Base-by-base conservation (phyloP, 2,888 invertebrate species). In the Saturnia japonica region DNA sequence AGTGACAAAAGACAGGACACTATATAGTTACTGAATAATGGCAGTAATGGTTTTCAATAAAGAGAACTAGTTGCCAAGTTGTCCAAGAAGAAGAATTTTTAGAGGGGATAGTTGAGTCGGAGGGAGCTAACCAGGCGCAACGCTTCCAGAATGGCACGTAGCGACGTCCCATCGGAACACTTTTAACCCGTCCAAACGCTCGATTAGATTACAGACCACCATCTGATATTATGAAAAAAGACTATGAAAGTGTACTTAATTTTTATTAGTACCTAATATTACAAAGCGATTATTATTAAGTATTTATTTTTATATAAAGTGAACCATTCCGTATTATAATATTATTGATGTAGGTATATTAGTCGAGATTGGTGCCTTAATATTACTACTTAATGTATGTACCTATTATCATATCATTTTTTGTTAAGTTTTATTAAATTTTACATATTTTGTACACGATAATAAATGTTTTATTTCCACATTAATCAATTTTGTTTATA, bases 291-390 rank as follows among this genome's bases (percentile, higher is more conserved):
- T 1, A 54, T 47, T 47, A 47, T 47, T 47, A 47, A 1, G 9
- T 22, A 54, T 54, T 54, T 22, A 22, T 54, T 22, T 22, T 22
- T 54, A 22, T 54, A 54, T 54, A 54, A 22, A 54, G 22, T 9
- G 19, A 54, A 47, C 66, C 69, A 70, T 72, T 72, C 69, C 71
- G 45, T 47, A 14, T 62, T 68, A 69, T 51, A n/a, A n/a, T n/a
- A n/a, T n/a, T n/a, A n/a, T n/a, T n/a, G n/a, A n/a, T n/a, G n/a
- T 16, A 34, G 1, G n/a, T 54, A n/a, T 54, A 22, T 54, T 57
- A 25, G 14, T 66, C n/a, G 68, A 72, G 71, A 73, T 28, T 77
- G 75, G 77, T 78, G 77, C 75, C 71, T 76, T 74, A 72, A 54
- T 54, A 54, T 54, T 66, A 64, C 28, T 67, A 54, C 66, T 70